Conservation (phyloP, 2,888 invertebrate species). For the Orthosia gothica region DNA sequence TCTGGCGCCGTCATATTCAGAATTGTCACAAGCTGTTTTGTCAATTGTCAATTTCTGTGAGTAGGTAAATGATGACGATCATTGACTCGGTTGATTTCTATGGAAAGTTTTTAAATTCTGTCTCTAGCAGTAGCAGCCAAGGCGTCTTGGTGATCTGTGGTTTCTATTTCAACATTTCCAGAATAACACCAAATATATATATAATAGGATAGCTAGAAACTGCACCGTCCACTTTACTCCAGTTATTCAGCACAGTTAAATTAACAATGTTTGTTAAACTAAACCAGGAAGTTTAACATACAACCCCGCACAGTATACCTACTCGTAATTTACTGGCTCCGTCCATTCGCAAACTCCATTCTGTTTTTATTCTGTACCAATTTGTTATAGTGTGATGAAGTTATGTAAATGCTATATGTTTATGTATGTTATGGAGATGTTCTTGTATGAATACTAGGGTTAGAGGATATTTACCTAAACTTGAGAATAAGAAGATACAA, state of each 20-base stretch:
- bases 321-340: constrained; percentile 43
- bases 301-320: constrained; percentile 30
- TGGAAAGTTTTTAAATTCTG: too few relatives aligned
- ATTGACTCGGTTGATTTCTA: too few relatives aligned
- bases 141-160: too few relatives aligned
- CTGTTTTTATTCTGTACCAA: constrained; percentile 46
- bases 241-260: constrained; percentile 56
- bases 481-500: too few relatives aligned
- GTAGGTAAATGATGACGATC: too few relatives aligned
- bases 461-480: too few relatives aligned
- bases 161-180: neutral
- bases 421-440: neutral
- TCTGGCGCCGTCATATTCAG: too few relatives aligned
- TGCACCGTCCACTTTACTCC: neutral
- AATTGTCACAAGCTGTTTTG: too few relatives aligned
- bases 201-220: constrained; percentile 17
- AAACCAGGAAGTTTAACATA: constrained; percentile 56
- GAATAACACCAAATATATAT: neutral
- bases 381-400: constrained; percentile 40
- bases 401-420: constrained; percentile 16
- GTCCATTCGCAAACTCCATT: constrained; percentile 13
- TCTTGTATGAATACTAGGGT: neutral
- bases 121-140: too few relatives aligned
- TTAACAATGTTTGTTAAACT: constrained; percentile 62
- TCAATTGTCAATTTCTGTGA: too few relatives aligned